Evolutionary conservation across 1,140 invertebrate genomes (phyloP), one percentile per base, ranked within the genome.

Genomic region (Bradynema listronoti): DNA sequence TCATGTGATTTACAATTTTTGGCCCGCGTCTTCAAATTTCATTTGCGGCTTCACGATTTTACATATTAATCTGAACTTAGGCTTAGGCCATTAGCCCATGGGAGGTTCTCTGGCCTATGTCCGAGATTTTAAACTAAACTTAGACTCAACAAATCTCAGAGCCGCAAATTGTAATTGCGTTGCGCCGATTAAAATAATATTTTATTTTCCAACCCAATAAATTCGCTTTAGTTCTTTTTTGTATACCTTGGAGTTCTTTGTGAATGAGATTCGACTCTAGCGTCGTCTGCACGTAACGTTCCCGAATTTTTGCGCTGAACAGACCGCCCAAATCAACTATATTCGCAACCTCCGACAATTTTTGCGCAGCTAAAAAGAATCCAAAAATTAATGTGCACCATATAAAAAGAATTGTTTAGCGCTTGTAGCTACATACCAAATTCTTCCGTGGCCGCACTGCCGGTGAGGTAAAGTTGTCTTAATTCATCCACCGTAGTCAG

Each of bases 381-480:
- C n/a, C n/a, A n/a, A n/a, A n/a, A n/a, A n/a, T n/a, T n/a, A n/a
- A n/a, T n/a, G n/a, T n/a, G n/a, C n/a, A n/a, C n/a, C 9, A 53
- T 39, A 53, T n/a, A 5, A 2, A 47, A 3, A 47, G 25, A 3
- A 11, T n/a, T n/a, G n/a, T n/a, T n/a, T n/a, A n/a, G n/a, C n/a
- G n/a, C n/a, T n/a, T n/a, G n/a, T n/a, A n/a, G n/a, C 36, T 14
- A 16, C 65, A 33, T 64, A 69, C 67, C 68, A 43, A 69, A 69
- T 36, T 73, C 69, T 56, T 68, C 69, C 30, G 29, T 51, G 34
- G 25, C 33, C 27, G 47, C 43, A 27, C 55, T 69, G 2, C 66
- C 47, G 11, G 32, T 55, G 11, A 49, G 25, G 42, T 73, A 72
- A 30, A 69, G 45, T 25, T 36, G 30, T 36, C 59, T 67, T 14